Conservation (phyloP, 2,113 vertebrate species). For the Apeltes quadracus region DNA sequence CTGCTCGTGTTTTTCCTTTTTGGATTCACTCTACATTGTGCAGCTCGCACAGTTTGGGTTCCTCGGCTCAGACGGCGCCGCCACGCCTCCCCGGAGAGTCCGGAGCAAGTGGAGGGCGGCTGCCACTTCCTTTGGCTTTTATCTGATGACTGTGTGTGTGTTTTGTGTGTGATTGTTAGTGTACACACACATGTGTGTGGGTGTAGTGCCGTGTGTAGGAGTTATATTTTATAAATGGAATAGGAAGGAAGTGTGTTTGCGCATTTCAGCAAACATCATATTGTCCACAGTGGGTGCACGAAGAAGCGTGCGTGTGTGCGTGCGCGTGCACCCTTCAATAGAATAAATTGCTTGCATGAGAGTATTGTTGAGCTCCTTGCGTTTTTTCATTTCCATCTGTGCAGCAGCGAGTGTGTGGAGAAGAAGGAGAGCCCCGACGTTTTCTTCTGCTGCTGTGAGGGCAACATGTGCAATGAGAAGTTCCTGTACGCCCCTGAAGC, state of each 20-base stretch:
- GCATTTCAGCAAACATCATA: conserved; percentile 4
- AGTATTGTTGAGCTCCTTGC: conserved; percentile 4
- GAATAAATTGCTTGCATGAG: conserved; percentile 17
- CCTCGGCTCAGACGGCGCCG: conserved; percentile 66
- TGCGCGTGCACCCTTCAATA: conserved; percentile 8
- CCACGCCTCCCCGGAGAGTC: conserved; percentile 69
- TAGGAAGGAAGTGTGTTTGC: conserved; percentile 21
- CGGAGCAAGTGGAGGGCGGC: conserved; percentile 67
- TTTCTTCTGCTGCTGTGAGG: conserved; percentile 99
- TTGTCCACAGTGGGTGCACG: conserved; percentile 9
- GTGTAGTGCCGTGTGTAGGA: conserved; percentile 36
- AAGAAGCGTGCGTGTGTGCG: conserved; percentile 1
- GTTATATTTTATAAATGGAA: conserved; percentile 58
- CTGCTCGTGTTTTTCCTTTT: conserved; percentile 37
- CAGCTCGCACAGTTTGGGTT: conserved; percentile 53
- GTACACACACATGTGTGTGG: conserved; percentile 23
- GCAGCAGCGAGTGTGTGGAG: conserved; percentile 94
- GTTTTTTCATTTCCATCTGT: conserved; percentile 25
- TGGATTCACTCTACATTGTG: conserved; percentile 43
- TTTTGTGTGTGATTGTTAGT: conserved; percentile 16
- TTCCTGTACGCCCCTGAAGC: conserved; percentile 92
- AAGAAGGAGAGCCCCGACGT: conserved; percentile 95
- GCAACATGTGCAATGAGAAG: conserved; percentile 95
- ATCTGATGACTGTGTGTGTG: conserved; percentile 64
- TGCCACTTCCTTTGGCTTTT: conserved; percentile 75